A percentile compares a stretch with the other conserved stretches of the same genome.
These are phyloP conservation scores for Apus apus DNA, from an alignment of 2,113 vertebrate genomes.

Conservation along the genomic window DNA sequence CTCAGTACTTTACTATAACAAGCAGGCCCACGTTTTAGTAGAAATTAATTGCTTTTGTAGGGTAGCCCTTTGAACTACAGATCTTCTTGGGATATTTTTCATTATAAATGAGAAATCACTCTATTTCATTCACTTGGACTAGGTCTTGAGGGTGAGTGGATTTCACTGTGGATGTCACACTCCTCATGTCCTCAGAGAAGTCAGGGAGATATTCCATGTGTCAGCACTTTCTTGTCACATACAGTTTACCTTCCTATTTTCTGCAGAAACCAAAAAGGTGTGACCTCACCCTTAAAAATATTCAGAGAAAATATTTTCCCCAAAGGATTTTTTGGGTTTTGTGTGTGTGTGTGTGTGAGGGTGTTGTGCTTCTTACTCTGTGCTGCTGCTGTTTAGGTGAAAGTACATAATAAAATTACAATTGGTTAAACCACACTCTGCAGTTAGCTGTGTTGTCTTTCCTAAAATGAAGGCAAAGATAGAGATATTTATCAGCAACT, in stretches of 20 bases:
- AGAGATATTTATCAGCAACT: background rate
- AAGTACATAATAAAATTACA: background rate
- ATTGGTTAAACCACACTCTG: background rate
- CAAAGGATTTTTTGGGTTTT: background rate
- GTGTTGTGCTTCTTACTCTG: background rate
- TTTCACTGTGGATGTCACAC: background rate
- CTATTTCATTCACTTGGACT: background rate
- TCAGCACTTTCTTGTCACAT: rapidly evolving
- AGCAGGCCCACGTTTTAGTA: background rate
- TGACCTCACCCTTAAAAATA: background rate
- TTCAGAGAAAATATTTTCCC: background rate
- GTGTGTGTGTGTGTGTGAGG: background rate
- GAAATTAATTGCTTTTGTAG: background rate
- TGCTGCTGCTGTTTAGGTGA: background rate
- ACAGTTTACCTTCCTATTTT: background rate
- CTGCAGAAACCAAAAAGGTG: background rate
- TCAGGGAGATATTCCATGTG: background rate
- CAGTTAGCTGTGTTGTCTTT: background rate
- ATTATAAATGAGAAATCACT: background rate
- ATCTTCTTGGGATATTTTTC: background rate
- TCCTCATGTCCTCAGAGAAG: background rate
- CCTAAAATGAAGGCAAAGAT: background rate
- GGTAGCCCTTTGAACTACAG: background rate
- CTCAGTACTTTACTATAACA: background rate
- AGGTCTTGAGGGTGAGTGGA: background rate